Evolutionary conservation across 2,888 invertebrate species (phyloP), one percentile per base, ranked within the genome.

Genomic region (Caenorhabditis sulstoni): DNA sequence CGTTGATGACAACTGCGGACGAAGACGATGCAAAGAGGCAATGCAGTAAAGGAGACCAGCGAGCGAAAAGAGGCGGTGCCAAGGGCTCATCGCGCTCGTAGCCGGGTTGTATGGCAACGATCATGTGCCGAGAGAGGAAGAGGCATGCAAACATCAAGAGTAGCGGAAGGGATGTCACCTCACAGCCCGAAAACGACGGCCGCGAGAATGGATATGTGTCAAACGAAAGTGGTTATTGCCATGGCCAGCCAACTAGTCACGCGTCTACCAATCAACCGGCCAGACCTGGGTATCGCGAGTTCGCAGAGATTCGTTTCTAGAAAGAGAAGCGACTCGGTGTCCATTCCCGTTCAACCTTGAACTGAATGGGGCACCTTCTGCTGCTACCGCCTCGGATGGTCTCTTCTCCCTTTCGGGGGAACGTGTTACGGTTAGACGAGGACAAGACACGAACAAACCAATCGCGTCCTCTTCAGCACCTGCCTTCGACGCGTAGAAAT

Each of bases 301-400:
- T 18, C 47, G 8, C 47, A 3, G 47, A 18, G 7, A 16, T 47
- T 11, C n/a, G 37, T 29, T 14, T 53, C 37, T 18, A 16, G 23
- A 55, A 73, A 64, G 64, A 64, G 64, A 73, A 73, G 64, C 64
- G 64, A 44, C 29, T 59, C 23, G 47, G 55, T 57, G 55, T 47
- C 57, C 41, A 50, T 49, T 37, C 23, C 44, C 49, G 29, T 22
- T 23, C 37, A 50, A 52, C 68, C 68, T 68, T 68, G 59, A 68
- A 59, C 68, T 22, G 67, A 67, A 67, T 45, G 29, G 47, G 64
- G 64, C 65, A 66, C 53, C 65, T 39, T 55, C 41, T 44, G 23
- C 61, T 49, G 16, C 14, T 49, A 9, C 41, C 41, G 22, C 62
- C 20, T n/a, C 14, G 41, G 14, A 53, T 52, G 44, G 62, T 35